Conservation (phyloP, 2,113 vertebrate species). For the Nymphicus hollandicus region DNA sequence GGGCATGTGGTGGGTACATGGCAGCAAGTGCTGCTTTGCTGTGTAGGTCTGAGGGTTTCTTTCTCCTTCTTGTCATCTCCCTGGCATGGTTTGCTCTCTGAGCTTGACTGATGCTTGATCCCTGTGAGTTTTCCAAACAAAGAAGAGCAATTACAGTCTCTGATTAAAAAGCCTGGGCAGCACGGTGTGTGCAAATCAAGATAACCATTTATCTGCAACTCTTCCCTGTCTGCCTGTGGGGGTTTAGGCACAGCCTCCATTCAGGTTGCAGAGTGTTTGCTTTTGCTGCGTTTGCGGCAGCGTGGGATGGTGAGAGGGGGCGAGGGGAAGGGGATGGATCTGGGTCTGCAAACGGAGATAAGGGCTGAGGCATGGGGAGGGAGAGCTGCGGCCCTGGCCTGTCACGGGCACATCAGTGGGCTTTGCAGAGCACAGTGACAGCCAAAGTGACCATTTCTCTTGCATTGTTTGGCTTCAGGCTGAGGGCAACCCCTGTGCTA, state of each 20-base stretch:
- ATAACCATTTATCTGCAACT: not conserved
- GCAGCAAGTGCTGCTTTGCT: not conserved
- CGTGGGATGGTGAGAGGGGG: not conserved
- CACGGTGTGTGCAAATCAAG: not conserved
- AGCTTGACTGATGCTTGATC: not conserved
- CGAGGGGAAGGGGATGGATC: not conserved
- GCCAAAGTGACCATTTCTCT: not conserved
- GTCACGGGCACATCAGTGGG: not conserved
- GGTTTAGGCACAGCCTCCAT: not conserved
- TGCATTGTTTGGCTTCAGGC: not conserved
- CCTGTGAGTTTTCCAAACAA: not conserved
- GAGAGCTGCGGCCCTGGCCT: not conserved
- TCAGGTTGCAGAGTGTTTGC: not conserved
- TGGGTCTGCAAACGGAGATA: not conserved
- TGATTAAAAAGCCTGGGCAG: not conserved
- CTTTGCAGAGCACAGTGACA: not conserved
- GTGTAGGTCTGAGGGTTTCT: not conserved
- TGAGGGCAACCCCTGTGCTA: not conserved
- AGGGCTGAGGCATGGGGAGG: not conserved
- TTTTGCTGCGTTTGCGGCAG: not conserved
- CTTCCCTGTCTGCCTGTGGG: not conserved
- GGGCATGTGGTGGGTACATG: accelerated
- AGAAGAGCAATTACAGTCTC: not conserved
- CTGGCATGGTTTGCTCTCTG: not conserved
- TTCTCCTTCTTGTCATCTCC: not conserved